Evolutionary conservation across 2,888 invertebrate genomes (phyloP).

Genomic region (Eupelmus urozonus): DNA sequence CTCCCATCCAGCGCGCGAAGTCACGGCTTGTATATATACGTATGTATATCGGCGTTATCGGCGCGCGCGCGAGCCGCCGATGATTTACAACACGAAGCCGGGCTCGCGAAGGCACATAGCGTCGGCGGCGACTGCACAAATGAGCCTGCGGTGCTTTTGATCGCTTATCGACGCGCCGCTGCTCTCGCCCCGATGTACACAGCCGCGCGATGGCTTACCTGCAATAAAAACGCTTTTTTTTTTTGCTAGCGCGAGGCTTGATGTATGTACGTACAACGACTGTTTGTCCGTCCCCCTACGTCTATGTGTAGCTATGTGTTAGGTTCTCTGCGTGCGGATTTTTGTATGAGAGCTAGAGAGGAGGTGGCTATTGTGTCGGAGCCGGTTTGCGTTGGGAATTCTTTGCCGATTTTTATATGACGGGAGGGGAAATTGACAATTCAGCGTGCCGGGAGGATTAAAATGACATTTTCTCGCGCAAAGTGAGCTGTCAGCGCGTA

Average conservation of each 20-base stretch:
- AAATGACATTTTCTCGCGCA: too few relatives aligned
- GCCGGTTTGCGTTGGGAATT: too few relatives aligned
- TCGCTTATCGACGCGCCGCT: conserved; percentile 47
- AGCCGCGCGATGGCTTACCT: neutral
- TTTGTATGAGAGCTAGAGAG: too few relatives aligned
- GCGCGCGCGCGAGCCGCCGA: neutral
- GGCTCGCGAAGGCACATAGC: neutral
- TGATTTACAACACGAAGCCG: conserved; percentile 47
- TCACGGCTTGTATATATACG: neutral
- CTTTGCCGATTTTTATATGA: too few relatives aligned
- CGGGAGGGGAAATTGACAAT: too few relatives aligned
- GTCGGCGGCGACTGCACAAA: conserved; percentile 4
- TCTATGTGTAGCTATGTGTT: too few relatives aligned
- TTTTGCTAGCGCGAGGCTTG: neutral
- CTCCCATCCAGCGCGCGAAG: too few relatives aligned
- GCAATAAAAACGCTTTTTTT: conserved; percentile 18
- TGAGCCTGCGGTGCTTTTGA: conserved; percentile 52
- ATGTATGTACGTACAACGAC: neutral
- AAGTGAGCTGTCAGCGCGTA: too few relatives aligned
- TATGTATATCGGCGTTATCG: conserved; percentile 35
- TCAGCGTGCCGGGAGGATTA: too few relatives aligned
- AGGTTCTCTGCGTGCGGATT: too few relatives aligned
- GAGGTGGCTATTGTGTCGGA: too few relatives aligned
- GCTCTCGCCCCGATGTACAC: neutral
- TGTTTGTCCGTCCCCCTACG: too few relatives aligned